Evolutionary conservation across 2,113 vertebrate species (phyloP).

Genomic region (Porphyrio hochstetteri): DNA sequence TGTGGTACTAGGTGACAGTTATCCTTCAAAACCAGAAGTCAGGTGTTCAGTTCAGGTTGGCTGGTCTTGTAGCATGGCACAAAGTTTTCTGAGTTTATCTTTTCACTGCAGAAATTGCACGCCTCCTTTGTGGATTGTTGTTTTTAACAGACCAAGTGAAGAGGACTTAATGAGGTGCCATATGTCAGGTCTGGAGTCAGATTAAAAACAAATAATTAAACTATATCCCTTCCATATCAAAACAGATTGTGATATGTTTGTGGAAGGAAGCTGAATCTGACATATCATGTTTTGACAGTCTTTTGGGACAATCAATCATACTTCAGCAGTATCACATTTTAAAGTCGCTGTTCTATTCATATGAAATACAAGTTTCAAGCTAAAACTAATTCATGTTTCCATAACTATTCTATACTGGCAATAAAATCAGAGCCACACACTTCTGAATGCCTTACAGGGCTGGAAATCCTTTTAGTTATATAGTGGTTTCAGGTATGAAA

Average conservation of each 20-base stretch:
- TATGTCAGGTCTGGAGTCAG: conserved; percentile 69
- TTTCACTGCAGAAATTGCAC: conserved; percentile 40
- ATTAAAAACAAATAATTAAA: conserved; percentile 77
- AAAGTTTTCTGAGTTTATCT: conserved; percentile 42
- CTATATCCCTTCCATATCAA: conserved; percentile 60
- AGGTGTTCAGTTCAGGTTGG: background rate
- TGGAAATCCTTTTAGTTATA: background rate
- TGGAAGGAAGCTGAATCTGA: conserved; percentile 62
- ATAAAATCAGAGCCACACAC: background rate
- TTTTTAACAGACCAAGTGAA: conserved; percentile 62
- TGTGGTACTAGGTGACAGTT: background rate
- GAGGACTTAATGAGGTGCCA: conserved; percentile 64
- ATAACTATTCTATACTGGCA: background rate
- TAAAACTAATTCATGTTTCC: background rate
- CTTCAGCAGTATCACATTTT: conserved; percentile 19
- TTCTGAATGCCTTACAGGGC: background rate
- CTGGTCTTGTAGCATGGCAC: conserved; percentile 1
- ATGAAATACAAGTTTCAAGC: conserved; percentile 7
- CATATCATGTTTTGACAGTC: conserved; percentile 63
- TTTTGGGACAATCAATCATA: conserved; percentile 23
- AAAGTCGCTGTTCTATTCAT: conserved; percentile 14
- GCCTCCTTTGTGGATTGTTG: conserved; percentile 33
- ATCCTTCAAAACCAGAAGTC: background rate
- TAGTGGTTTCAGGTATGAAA: background rate
- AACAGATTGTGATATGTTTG: conserved; percentile 67